Base-by-base conservation (phyloP, 2,888 invertebrate species). In the Phania funesta region DNA sequence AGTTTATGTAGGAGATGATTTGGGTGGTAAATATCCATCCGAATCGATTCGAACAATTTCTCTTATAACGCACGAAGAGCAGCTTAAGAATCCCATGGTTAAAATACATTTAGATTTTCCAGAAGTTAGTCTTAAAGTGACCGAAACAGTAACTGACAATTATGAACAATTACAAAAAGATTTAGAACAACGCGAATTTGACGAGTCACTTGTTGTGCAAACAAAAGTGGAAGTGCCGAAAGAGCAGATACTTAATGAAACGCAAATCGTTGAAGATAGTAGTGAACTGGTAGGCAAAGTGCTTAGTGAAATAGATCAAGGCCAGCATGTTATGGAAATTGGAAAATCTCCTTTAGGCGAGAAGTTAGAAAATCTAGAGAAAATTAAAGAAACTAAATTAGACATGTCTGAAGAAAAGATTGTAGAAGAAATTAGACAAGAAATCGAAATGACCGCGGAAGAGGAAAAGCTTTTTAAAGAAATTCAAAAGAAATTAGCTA, bases 11-110 rank as follows among this genome's bases (percentile, higher is more conserved):
- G 88, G 88, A 79, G 89, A 89, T 86, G 87, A 87, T 83, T 84
- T 87, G 81, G 86, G 87, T 79, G 86, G 87, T 58, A 86, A 87
- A 79, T 86, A 87, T 84, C 87, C 88, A 56, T 86, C 88, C 29
- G 88, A 88, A 74, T 86, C 87, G 80, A 87, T 87, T 38, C 88
- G 88, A 84, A 93, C 92, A 87, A 93, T 95, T 85, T 93, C 94
- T 75, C 90, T 95, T 50, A 95, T 95, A 84, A 95, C 95, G 5
- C 95, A 95, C 80, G 95, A 95, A 90, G 94, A 95, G 90, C 93
- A 94, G 85, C 93, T 93, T 90, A 91, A 94, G 87, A 93, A 93
- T 80, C 94, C 95, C 11, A 93, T 94, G 52, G 92, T 94, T 91
- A 91, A 93, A 90, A 87, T 94, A 91, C 92, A 94, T 92, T 92